Conservation (phyloP, 1,140 invertebrate species). For the Ostrea edulis region DNA sequence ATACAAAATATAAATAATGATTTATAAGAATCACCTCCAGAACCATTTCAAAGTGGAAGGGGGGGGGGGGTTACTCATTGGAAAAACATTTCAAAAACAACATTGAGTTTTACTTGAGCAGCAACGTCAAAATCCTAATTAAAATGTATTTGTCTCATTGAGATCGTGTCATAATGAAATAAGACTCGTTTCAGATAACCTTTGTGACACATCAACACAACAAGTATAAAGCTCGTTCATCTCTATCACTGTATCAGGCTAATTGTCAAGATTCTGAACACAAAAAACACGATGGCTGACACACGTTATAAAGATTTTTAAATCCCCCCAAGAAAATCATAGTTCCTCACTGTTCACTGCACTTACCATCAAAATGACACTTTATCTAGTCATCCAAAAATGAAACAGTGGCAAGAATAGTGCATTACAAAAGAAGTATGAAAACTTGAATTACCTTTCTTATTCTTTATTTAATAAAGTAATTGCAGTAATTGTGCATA, state of each 20-base stretch:
- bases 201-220: not conserved
- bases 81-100: not conserved
- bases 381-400: not conserved
- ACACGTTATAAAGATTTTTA: not conserved
- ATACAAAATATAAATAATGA: not conserved
- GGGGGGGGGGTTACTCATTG: not conserved
- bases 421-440: not conserved
- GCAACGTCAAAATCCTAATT: not conserved
- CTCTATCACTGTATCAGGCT: slow-evolving; percentile 1
- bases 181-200: not conserved
- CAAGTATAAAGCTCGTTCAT: not conserved
- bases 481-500: not conserved
- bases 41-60: not conserved
- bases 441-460: not conserved
- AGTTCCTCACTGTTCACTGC: slow-evolving; percentile 2
- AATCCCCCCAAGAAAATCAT: slow-evolving; percentile 1
- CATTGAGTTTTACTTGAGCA: not conserved
- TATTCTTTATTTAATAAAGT: not conserved
- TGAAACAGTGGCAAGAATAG: not conserved
- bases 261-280: slow-evolving; percentile 13
- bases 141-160: slow-evolving; percentile 23
- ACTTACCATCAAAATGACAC: slow-evolving; percentile 3
- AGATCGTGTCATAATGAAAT: slow-evolving; percentile 22
- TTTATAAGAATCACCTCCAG: not conserved
- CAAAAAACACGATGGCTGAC: slow-evolving; percentile 18